These are phyloP conservation scores for Piscicola geometra DNA, from an alignment of 2,888 invertebrate species.

Conservation along the genomic window DNA sequence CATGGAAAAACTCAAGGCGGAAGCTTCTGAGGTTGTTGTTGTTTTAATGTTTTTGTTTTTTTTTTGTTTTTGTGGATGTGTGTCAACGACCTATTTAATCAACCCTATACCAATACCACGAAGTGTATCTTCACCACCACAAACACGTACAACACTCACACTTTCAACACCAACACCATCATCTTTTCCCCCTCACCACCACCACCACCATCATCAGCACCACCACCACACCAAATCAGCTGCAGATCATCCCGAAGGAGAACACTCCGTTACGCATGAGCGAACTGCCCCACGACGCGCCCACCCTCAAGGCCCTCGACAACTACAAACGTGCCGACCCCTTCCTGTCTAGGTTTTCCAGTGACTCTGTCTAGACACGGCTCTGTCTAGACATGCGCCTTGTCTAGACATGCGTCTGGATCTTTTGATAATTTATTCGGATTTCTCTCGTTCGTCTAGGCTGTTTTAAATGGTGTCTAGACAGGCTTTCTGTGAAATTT, in stretches of 20 bases:
- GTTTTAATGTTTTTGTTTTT: neutral
- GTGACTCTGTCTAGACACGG: constrained; percentile 14
- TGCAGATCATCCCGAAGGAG: constrained; percentile 56
- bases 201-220: too few species aligned
- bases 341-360: constrained; percentile 29
- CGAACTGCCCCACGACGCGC: constrained; percentile 86
- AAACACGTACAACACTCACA: too few species aligned
- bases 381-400: neutral
- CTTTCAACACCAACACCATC: too few species aligned
- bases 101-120: too few species aligned
- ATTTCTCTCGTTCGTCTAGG: too few species aligned
- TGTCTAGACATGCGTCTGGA: neutral
- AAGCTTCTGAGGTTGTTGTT: constrained; percentile 40
- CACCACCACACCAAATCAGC: neutral
- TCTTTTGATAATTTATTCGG: neutral
- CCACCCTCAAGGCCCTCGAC: constrained; percentile 81
- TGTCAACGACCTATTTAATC: too few species aligned
- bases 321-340: constrained; percentile 80
- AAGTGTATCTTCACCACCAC: too few species aligned
- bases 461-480: too few species aligned
- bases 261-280: constrained; percentile 87
- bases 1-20: constrained; percentile 41
- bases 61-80: neutral
- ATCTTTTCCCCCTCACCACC: too few species aligned
- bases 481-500: too few species aligned